Conservation (phyloP, 30 jellyfish, hydroid and myxozoan genomes). For the Phacellophora camtschatica region DNA sequence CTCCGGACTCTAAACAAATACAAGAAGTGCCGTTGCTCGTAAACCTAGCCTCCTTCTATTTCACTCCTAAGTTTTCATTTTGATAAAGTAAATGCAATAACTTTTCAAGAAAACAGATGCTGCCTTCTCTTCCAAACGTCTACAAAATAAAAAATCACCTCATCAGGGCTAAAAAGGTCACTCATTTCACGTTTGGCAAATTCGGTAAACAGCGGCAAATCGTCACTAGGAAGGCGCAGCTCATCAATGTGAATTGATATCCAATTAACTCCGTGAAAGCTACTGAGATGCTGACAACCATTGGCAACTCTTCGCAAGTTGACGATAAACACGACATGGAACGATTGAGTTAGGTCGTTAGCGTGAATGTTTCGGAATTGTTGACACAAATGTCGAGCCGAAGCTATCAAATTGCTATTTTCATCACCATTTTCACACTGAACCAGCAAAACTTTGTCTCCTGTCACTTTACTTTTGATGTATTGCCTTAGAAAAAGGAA, state of each 20-base stretch:
- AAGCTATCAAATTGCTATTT: conserved; percentile 60
- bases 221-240: conserved; percentile 62
- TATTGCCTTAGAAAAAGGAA: conserved; percentile 30
- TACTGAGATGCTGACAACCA: conserved; percentile 47
- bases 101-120: no score
- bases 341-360: background rate
- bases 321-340: conserved; percentile 35
- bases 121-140: no score
- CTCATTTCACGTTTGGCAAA: conserved; percentile 40
- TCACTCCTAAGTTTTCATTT: no score
- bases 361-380: conserved; percentile 14
- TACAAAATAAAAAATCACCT: no score
- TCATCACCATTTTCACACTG: conserved; percentile 68
- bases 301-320: conserved; percentile 37
- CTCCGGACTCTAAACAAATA: no score
- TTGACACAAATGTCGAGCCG: conserved; percentile 66
- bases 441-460: conserved; percentile 28
- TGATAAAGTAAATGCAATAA: no score
- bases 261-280: conserved; percentile 67
- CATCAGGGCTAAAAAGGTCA: conserved; percentile 10
- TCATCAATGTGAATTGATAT: conserved; percentile 74
- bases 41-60: no score
- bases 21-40: no score
- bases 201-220: conserved; percentile 45
- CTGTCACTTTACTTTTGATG: background rate